These are phyloP conservation scores for Pemphigus obesinymphae DNA, from an alignment of 1,140 invertebrate species.

Conservation along the genomic window DNA sequence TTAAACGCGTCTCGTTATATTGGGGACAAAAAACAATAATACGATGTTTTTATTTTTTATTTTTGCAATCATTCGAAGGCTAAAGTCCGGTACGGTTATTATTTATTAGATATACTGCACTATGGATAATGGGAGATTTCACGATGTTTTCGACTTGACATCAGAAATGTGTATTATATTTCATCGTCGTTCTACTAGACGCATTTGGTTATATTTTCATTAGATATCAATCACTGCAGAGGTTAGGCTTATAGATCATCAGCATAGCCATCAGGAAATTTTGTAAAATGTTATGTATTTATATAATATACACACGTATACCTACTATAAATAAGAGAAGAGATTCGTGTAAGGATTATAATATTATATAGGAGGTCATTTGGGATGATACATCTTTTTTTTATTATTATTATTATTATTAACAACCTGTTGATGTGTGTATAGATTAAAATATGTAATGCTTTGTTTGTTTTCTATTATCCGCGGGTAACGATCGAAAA, in stretches of 20 bases:
- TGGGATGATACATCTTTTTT: not conserved
- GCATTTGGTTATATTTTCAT: no score
- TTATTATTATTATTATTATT: not conserved
- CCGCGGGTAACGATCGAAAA: not conserved
- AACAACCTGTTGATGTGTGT: not conserved
- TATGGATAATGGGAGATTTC: not conserved
- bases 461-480: not conserved
- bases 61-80: slow-evolving; percentile 7
- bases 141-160: not conserved
- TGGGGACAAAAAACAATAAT: not conserved
- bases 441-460: not conserved
- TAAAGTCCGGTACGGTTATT: not conserved
- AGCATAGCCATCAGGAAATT: no score
- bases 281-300: no score
- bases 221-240: no score
- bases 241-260: no score
- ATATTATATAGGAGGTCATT: not conserved
- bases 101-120: no score
- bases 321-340: no score
- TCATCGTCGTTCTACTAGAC: no score
- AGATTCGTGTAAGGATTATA: no score
- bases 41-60: not conserved
- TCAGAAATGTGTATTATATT: no score
- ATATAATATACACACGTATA: no score
- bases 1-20: not conserved